Percentiles rank a stretch among this genome's conserved stretches.
These are phyloP conservation scores for Agapetus fuscipes DNA, from an alignment of 2,888 invertebrate genomes.

Conservation along the genomic window DNA sequence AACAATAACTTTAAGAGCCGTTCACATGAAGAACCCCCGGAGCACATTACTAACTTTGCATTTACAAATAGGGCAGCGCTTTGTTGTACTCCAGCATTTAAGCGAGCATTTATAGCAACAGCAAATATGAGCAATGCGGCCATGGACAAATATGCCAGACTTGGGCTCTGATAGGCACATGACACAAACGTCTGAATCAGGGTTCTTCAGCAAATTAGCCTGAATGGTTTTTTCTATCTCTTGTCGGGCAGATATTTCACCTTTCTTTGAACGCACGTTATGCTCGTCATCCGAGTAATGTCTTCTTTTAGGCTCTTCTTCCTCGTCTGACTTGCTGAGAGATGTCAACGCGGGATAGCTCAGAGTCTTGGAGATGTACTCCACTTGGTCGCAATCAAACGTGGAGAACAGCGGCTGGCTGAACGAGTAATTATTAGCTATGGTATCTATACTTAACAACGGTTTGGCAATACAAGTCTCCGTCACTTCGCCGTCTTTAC, in stretches of 20 bases:
- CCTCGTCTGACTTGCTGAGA: slow-evolving; percentile 27
- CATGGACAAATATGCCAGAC: slow-evolving; percentile 60
- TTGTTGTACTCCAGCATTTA: slow-evolving; percentile 52
- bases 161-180: slow-evolving; percentile 53
- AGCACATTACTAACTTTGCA: slow-evolving; percentile 56
- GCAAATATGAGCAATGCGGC: slow-evolving; percentile 54
- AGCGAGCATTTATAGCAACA: slow-evolving; percentile 63
- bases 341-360: slow-evolving; percentile 35
- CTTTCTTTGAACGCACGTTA: slow-evolving; percentile 10
- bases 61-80: slow-evolving; percentile 60
- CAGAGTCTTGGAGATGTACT: slow-evolving; percentile 32
- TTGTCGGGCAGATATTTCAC: slow-evolving; percentile 17
- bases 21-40: slow-evolving; percentile 45
- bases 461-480: slow-evolving; percentile 7
- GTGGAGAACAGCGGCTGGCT: slow-evolving; percentile 18
- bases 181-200: slow-evolving; percentile 40
- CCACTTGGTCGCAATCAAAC: slow-evolving; percentile 7
- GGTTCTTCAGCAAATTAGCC: slow-evolving; percentile 8
- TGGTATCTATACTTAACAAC: slow-evolving; percentile 5
- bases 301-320: slow-evolving; percentile 19
- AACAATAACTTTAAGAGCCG: too few species aligned
- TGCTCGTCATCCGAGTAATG: slow-evolving; percentile 10
- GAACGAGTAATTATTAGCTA: slow-evolving; percentile 20
- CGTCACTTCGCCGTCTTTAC: slow-evolving; percentile 11
- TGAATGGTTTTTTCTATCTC: background rate